These are phyloP conservation scores for Oikopleura dioica DNA, from an alignment of 23 tunicate genomes.

Conservation along the genomic window DNA sequence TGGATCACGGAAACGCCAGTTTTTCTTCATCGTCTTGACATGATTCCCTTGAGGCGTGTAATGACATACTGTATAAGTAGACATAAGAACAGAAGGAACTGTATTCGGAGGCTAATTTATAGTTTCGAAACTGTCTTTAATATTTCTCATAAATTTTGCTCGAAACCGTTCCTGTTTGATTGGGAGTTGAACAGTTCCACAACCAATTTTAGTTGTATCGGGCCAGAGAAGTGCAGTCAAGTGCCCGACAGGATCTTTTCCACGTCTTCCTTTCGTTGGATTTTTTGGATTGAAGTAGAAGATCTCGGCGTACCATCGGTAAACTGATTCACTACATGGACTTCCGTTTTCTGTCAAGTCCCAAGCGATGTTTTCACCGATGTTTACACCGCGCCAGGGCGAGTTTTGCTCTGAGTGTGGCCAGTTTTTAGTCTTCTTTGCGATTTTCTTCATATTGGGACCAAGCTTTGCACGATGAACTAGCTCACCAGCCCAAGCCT, in stretches of 20 bases:
- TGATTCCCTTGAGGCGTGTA: conserved; percentile 12
- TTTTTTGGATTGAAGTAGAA: conserved; percentile 10
- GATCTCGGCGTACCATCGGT: conserved; percentile 13
- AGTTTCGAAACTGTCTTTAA: too few species aligned
- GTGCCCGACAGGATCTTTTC: conserved; percentile 6
- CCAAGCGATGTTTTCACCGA: conserved; percentile 10
- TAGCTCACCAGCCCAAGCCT: not conserved
- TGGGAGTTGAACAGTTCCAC: not conserved
- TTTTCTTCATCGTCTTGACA: too few species aligned
- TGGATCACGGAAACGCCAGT: too few species aligned
- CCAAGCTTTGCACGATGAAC: not conserved
- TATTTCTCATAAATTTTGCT: too few species aligned
- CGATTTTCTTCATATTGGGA: not conserved
- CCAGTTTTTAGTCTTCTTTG: not conserved
- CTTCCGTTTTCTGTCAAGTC: conserved; percentile 11
- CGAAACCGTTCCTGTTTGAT: too few species aligned
- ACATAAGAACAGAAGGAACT: not conserved
- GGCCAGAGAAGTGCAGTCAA: conserved; percentile 2
- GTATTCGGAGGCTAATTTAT: conserved; percentile 11
- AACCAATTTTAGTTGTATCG: not conserved
- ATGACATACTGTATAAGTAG: conserved; percentile 7
- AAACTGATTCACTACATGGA: conserved; percentile 1
- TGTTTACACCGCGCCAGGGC: not conserved
- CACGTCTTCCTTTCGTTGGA: not conserved
- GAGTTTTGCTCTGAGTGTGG: not conserved